Conservation (phyloP, 2,797 vertebrate genomes). For the Scolopax rusticola region DNA sequence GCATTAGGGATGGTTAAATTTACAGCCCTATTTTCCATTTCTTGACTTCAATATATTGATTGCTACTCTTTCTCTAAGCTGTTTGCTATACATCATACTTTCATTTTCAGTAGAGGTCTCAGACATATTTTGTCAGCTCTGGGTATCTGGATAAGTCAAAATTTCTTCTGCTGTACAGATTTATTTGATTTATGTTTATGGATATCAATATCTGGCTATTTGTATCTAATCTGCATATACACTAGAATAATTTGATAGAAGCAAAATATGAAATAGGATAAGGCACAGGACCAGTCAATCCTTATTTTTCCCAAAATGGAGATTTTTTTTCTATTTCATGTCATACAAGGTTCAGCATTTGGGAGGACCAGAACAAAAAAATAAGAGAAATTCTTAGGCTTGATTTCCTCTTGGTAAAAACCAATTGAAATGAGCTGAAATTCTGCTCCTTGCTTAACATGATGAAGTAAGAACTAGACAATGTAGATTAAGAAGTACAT, state of each 20-base stretch:
- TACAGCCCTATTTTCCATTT: not conserved
- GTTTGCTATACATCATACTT: constrained; percentile 8
- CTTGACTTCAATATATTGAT: constrained; percentile 7
- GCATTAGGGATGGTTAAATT: not conserved
- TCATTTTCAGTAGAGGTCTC: not conserved
- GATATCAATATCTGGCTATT: not conserved
- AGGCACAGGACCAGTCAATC: not conserved
- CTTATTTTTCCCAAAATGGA: not conserved
- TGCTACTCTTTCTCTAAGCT: constrained; percentile 11
- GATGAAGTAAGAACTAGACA: not conserved
- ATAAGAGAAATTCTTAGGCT: not conserved
- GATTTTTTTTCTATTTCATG: not conserved
- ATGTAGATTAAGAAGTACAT: not conserved
- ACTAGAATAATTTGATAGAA: not conserved
- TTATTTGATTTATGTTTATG: constrained; percentile 9
- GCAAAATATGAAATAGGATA: not conserved
- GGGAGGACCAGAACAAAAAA: not conserved
- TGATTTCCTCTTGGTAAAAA: not conserved
- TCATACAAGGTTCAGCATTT: not conserved
- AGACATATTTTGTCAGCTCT: not conserved
- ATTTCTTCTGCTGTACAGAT: not conserved
- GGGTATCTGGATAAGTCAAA: not conserved
- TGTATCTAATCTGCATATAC: not conserved
- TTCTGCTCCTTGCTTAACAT: not conserved
- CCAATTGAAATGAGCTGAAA: not conserved